Evolutionary conservation across 2,797 vertebrate species (phyloP).

Genomic region (Kryptolebias ocellatus): DNA sequence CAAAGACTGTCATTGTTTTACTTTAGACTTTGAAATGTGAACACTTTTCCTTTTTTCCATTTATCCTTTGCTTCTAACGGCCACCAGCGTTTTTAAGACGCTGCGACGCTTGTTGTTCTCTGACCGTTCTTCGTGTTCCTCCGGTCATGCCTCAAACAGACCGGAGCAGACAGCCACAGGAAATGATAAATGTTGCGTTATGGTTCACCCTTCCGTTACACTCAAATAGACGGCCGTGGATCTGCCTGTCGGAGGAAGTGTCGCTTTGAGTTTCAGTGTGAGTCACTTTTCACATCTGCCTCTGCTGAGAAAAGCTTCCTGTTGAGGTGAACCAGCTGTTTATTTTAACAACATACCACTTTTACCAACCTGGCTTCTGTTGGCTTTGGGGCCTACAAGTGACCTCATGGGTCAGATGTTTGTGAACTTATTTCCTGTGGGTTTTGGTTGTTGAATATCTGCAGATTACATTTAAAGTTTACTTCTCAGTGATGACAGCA

Average conservation of each 20-base stretch:
- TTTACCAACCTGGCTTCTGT: neutral
- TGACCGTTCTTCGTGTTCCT: neutral
- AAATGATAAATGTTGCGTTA: conserved; percentile 46
- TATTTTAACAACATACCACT: neutral
- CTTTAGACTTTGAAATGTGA: no score
- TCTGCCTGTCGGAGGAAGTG: conserved; percentile 46
- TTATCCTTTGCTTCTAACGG: no score
- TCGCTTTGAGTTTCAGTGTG: conserved; percentile 22
- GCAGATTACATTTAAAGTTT: no score
- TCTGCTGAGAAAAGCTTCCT: neutral
- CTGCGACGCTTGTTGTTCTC: no score
- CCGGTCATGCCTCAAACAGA: conserved; percentile 19
- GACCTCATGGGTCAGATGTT: neutral
- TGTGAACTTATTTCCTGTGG: neutral
- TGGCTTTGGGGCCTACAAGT: neutral
- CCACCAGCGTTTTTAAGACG: no score
- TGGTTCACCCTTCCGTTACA: conserved; percentile 41
- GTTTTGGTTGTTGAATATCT: neutral
- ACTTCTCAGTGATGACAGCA: no score
- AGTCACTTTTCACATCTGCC: conserved; percentile 38
- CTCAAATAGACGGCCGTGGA: neutral
- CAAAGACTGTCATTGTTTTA: no score
- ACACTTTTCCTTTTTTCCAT: no score
- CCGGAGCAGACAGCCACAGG: conserved; percentile 34
- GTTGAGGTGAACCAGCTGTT: conserved; percentile 26